phyloP scores from a whole-genome alignment of 2,113 vertebrate genomes.

The Rhadina sibilatrix region DNA sequence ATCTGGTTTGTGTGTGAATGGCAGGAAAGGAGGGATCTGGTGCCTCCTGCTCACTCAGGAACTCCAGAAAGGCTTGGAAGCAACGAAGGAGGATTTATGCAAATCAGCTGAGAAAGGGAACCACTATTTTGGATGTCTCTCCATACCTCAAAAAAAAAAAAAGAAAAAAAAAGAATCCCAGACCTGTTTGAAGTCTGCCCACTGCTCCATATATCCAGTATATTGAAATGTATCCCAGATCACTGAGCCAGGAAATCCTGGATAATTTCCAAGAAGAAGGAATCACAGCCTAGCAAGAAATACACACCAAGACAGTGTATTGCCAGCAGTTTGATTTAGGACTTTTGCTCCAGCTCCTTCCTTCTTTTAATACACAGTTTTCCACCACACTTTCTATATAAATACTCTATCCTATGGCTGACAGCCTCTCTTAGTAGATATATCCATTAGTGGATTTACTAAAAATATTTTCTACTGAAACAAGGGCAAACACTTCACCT shows the following conservation, averaged over 20 bases:
- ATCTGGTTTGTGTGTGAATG: neutral
- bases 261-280: conserved; percentile 37
- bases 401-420: conserved; percentile 20
- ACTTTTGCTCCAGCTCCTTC: conserved; percentile 6
- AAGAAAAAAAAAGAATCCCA: neutral
- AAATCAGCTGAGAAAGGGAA: neutral
- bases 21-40: neutral
- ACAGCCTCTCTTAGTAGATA: conserved; percentile 27
- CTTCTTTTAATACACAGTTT: conserved; percentile 49
- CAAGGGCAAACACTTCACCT: conserved; percentile 24
- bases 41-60: neutral
- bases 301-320: conserved; percentile 34
- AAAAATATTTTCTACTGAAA: conserved; percentile 39
- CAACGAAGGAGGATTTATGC: neutral
- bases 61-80: neutral
- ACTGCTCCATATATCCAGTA: neutral
- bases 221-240: conserved; percentile 16
- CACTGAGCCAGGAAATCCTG: neutral
- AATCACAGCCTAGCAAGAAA: conserved; percentile 24
- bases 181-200: neutral
- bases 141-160: neutral
- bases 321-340: conserved; percentile 46
- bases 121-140: neutral
- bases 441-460: conserved; percentile 20
- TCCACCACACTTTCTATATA: conserved; percentile 50